Evolutionary conservation across 2,888 invertebrate species (phyloP).

Genomic region (Syritta pipiens): DNA sequence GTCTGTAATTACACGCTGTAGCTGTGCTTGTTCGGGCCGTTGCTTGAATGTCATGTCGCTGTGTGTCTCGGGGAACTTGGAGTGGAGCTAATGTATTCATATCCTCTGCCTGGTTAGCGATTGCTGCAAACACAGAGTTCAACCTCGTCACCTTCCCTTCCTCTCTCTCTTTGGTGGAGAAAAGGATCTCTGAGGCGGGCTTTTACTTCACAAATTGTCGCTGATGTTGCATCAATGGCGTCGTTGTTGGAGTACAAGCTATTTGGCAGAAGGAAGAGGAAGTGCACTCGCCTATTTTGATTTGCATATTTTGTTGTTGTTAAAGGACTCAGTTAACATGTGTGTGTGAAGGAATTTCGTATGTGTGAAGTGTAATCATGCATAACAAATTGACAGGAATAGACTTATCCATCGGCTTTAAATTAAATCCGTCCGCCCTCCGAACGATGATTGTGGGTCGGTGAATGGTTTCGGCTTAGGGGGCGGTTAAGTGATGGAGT

Average conservation of each 20-base stretch:
- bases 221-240: slow-evolving; percentile 63
- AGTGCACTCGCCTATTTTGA: slow-evolving; percentile 51
- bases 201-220: slow-evolving; percentile 43
- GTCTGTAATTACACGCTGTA: slow-evolving; percentile 58
- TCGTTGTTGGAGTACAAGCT: slow-evolving; percentile 15
- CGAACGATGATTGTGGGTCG: too few species aligned
- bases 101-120: slow-evolving; percentile 17
- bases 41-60: not conserved
- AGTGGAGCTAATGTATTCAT: slow-evolving; percentile 56
- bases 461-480: not conserved
- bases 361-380: slow-evolving; percentile 39
- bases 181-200: slow-evolving; percentile 23
- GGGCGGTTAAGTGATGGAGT: slow-evolving; percentile 6
- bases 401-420: slow-evolving; percentile 25
- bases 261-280: slow-evolving; percentile 32
- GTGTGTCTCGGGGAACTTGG: not conserved
- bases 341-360: not conserved
- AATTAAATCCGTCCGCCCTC: slow-evolving; percentile 44
- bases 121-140: slow-evolving; percentile 3
- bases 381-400: slow-evolving; percentile 43
- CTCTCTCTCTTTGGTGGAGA: too few species aligned
- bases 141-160: not conserved
- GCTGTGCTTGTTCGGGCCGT: slow-evolving; percentile 34
- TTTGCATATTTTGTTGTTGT: slow-evolving; percentile 53
- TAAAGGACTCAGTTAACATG: not conserved